Evolutionary conservation across 2,113 vertebrate species (phyloP), one percentile per base, ranked within the genome.

Genomic region (Pluvialis apricaria): DNA sequence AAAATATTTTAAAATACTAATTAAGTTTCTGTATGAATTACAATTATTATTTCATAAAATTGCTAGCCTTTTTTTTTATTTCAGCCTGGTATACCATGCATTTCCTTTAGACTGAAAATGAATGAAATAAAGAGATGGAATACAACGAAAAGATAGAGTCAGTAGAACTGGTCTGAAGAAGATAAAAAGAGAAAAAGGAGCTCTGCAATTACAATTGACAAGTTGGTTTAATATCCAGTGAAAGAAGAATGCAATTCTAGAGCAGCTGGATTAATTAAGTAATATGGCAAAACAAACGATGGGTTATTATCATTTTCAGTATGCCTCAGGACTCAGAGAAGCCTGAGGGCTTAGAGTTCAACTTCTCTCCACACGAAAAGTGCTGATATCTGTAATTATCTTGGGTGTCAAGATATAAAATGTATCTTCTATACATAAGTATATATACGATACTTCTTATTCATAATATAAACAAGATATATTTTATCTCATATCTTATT

Each of bases 141-240:
- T 75, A 44, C 6, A 54, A 91, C 38, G 69, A 84, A 70, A 89
- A 91, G 22, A 81, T 40, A 76, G 47, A 88, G 61, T 93, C 61
- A 69, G 54, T 49, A 54, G 49, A 79, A 81, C n/a, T 70, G 25
- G 52, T 55, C 54, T 85, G 70, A 83, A 80, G 3, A 54, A 90
- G 66, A 96, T 26, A 89, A 90, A 90, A 90, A 92, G 21, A 57
- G 66, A 78, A 92, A 79, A 83, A 95, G 76, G 42, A 91, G n/a
- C 36, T 92, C 72, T 72, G 55, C 85, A 93, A 96, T 96, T 96
- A 95, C 81, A 15, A 92, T 90, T 97, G 98, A 98, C 95, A 97
- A 98, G 97, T 98, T 98, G 97, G 93, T 97, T 98, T 98, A 98
- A 98, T 98, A 98, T 97, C 95, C 62, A 94, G 78, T 88, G 85